A percentile compares a stretch with the other conserved stretches of the same genome.
Conservation (phyloP, 2,113 vertebrate species). For the Alouatta palliata region DNA sequence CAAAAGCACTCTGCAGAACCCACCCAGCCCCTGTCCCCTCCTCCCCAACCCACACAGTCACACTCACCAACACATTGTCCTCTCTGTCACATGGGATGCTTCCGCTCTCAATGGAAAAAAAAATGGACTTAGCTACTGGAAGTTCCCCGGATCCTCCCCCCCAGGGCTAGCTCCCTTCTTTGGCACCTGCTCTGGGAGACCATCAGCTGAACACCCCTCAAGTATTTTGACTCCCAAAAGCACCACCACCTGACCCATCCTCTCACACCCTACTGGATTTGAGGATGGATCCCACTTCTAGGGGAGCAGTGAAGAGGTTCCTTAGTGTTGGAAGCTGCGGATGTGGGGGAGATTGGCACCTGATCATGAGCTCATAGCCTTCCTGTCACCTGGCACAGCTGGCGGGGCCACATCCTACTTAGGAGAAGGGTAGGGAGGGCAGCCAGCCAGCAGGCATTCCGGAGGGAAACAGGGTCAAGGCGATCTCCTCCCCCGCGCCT, state of each 20-base stretch:
- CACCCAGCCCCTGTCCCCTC: not conserved
- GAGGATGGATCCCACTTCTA: not conserved
- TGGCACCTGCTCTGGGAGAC: not conserved
- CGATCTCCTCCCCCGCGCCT: not conserved
- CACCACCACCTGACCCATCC: not conserved
- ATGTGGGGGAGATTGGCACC: not conserved
- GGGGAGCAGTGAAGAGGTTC: not conserved
- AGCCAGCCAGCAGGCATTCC: not conserved
- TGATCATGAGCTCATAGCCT: not conserved
- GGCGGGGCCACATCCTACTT: not conserved
- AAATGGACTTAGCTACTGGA: slow-evolving; percentile 58
- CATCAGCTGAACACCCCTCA: not conserved
- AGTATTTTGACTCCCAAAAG: not conserved
- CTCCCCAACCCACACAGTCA: not conserved
- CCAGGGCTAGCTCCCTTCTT: not conserved
- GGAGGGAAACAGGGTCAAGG: slow-evolving; percentile 56
- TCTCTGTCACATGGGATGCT: slow-evolving; percentile 17
- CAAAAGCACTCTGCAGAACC: not conserved
- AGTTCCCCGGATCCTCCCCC: not conserved
- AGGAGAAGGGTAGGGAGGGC: not conserved
- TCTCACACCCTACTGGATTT: not conserved
- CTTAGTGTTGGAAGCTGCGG: not conserved
- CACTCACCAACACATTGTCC: slow-evolving; percentile 2
- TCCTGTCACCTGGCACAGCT: slow-evolving; percentile 48
- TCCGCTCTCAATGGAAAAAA: slow-evolving; percentile 23